Evolutionary conservation across 2,888 invertebrate species (phyloP).

Genomic region (Neelides folsomi): DNA sequence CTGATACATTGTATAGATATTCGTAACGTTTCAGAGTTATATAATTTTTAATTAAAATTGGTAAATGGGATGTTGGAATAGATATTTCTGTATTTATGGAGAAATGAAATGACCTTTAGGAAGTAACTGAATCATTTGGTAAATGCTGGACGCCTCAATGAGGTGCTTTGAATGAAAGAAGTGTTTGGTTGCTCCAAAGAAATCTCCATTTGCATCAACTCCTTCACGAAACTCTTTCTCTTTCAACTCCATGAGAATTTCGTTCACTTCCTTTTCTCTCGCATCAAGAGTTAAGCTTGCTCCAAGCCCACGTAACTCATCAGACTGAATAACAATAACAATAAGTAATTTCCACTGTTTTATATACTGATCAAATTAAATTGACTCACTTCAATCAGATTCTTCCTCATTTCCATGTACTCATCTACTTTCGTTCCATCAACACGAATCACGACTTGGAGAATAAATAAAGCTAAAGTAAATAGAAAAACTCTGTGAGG

Average conservation of each 20-base stretch:
- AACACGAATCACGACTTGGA: too few relatives aligned
- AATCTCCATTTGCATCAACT: conserved; percentile 31
- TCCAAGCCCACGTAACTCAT: too few relatives aligned
- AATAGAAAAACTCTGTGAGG: too few relatives aligned
- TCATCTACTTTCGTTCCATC: too few relatives aligned
- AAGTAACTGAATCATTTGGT: conserved; percentile 50
- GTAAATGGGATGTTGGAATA: neutral
- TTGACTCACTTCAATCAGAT: too few relatives aligned
- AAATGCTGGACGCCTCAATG: conserved; percentile 51
- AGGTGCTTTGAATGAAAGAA: conserved; percentile 49
- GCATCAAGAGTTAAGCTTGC: conserved; percentile 5
- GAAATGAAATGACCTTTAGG: conserved; percentile 48
- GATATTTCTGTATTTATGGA: neutral
- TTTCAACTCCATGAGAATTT: conserved; percentile 31
- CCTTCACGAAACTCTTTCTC: conserved; percentile 26
- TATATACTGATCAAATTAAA: too few relatives aligned
- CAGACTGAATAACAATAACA: too few relatives aligned
- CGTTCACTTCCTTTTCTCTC: conserved; percentile 26
- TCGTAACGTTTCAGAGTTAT: too few relatives aligned
- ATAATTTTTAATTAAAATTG: neutral
- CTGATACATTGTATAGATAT: too few relatives aligned
- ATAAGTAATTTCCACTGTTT: too few relatives aligned
- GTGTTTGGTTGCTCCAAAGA: conserved; percentile 52
- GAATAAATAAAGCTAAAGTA: too few relatives aligned
- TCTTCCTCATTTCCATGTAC: too few relatives aligned